Conservation (phyloP, 1,140 invertebrate genomes). For the Bombus confusus region DNA sequence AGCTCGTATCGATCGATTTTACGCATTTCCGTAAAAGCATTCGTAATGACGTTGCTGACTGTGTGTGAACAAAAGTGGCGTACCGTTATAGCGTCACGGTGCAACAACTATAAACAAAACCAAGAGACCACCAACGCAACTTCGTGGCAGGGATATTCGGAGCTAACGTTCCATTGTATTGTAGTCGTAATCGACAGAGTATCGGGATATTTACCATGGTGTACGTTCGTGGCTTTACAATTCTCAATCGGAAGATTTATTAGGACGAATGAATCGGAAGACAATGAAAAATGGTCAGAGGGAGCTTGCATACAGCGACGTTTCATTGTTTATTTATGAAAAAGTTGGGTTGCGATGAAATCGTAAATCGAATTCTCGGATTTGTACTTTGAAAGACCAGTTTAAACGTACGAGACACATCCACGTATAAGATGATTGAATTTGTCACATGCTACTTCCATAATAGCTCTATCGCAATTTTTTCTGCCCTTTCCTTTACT, state of each 20-base stretch:
- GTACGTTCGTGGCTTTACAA: slow-evolving; percentile 25
- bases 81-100: neutral
- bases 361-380: slow-evolving; percentile 17
- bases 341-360: neutral
- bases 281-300: neutral
- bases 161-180: neutral
- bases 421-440: slow-evolving; percentile 13
- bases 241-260: slow-evolving; percentile 42
- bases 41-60: slow-evolving; percentile 4
- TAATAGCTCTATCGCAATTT: neutral
- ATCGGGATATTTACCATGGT: neutral
- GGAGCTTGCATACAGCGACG: neutral
- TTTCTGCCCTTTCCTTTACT: slow-evolving; percentile 19
- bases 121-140: neutral
- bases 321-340: neutral
- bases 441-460: slow-evolving; percentile 28
- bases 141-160: neutral
- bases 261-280: neutral
- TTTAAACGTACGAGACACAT: no score
- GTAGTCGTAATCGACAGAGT: neutral
- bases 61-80: slow-evolving; percentile 19
- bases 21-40: slow-evolving; percentile 23
- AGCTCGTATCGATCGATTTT: slow-evolving; percentile 3
- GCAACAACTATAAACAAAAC: slow-evolving; percentile 34
- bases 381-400: neutral